Percentiles rank a stretch among this genome's conserved stretches.
These are phyloP conservation scores for Balaeniceps rex DNA, from an alignment of 2,113 vertebrate genomes.

Conservation along the genomic window DNA sequence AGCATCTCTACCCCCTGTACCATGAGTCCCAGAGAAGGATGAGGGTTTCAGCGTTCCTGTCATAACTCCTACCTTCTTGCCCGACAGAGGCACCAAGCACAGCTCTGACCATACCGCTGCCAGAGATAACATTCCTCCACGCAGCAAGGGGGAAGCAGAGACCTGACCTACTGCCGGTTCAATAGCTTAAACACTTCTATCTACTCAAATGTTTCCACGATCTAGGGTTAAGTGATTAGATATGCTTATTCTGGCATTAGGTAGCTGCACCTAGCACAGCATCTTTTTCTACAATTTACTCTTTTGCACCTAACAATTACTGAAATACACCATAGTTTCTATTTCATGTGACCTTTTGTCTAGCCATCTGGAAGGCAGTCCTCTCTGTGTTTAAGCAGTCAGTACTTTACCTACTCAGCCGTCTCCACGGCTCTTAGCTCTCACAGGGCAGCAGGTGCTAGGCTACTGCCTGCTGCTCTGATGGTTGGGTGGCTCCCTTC, in stretches of 20 bases:
- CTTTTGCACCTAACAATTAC: not conserved
- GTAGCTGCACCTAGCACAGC: not conserved
- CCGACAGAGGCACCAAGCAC: not conserved
- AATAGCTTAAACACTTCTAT: not conserved
- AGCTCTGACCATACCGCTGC: not conserved
- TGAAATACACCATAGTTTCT: not conserved
- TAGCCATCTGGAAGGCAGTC: too few species aligned
- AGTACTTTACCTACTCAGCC: too few species aligned
- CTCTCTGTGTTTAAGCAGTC: too few species aligned
- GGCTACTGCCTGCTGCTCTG: too few species aligned
- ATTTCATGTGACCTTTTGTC: too few species aligned
- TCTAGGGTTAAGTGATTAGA: not conserved
- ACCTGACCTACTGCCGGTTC: not conserved
- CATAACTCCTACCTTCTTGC: not conserved
- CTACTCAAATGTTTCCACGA: not conserved
- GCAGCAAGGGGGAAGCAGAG: not conserved
- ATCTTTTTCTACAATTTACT: not conserved
- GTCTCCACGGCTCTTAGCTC: too few species aligned
- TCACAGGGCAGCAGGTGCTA: too few species aligned
- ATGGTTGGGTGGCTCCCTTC: too few species aligned
- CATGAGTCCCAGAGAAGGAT: not conserved
- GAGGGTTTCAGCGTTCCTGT: not conserved
- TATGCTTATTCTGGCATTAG: not conserved
- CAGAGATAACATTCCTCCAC: not conserved
- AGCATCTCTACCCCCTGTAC: not conserved